Conservation (phyloP, 1,140 invertebrate genomes). For the Cherax quadricarinatus region DNA sequence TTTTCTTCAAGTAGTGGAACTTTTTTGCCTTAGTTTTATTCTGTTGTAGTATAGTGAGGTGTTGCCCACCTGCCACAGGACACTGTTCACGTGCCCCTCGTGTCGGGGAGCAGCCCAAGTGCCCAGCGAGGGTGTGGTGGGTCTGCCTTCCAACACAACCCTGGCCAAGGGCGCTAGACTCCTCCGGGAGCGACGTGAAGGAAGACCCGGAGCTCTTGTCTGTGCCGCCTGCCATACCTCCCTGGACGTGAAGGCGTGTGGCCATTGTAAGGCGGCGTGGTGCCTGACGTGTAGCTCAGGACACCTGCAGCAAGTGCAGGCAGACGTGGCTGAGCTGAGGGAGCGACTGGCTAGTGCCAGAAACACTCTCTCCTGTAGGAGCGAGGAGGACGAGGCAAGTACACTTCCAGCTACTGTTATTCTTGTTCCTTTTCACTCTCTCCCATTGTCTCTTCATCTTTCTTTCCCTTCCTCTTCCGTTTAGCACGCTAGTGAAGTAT, state of each 20-base stretch:
- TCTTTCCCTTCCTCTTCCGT: too few relatives aligned
- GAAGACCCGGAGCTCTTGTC: neutral
- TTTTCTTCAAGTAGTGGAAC: too few relatives aligned
- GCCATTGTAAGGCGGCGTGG: conserved; percentile 77
- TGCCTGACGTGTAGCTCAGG: conserved; percentile 80
- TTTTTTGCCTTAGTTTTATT: too few relatives aligned
- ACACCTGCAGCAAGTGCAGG: conserved; percentile 80
- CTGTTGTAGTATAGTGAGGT: neutral
- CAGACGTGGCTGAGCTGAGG: conserved; percentile 79
- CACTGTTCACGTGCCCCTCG: conserved; percentile 68
- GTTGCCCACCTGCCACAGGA: conserved; percentile 22
- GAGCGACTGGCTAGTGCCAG: conserved; percentile 79
- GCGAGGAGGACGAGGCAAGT: conserved; percentile 79
- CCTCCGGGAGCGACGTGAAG: conserved; percentile 66
- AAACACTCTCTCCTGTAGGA: conserved; percentile 78
- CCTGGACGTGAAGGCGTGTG: conserved; percentile 23
- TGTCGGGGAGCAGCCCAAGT: conserved; percentile 65
- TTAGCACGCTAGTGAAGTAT: too few relatives aligned
- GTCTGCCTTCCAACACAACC: conserved; percentile 80
- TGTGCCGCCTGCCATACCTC: conserved; percentile 16
- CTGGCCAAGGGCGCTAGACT: conserved; percentile 79
- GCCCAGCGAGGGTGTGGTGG: conserved; percentile 74
- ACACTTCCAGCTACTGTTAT: too few relatives aligned
- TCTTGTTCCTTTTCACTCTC: neutral
- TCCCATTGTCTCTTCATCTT: too few relatives aligned